These are phyloP conservation scores for Argopecten irradians DNA, from an alignment of 1,140 invertebrate genomes.

Conservation along the genomic window DNA sequence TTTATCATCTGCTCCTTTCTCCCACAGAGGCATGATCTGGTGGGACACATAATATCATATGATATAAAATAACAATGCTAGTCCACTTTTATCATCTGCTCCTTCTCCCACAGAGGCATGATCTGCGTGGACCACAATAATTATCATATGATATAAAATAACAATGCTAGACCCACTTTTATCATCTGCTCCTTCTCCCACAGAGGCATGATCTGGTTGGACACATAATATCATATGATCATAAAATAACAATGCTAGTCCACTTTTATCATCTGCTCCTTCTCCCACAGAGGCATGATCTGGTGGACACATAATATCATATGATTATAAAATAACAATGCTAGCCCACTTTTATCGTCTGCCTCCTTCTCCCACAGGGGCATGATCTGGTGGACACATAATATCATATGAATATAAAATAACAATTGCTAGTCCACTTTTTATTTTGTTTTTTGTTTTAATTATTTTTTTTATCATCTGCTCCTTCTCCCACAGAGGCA, in stretches of 20 bases:
- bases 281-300: too few relatives aligned
- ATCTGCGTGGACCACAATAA: background rate
- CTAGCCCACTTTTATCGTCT: too few relatives aligned
- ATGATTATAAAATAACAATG: too few relatives aligned
- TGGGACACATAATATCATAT: background rate
- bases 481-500: too few relatives aligned
- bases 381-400: background rate
- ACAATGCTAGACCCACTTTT: background rate
- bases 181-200: background rate
- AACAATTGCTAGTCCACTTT: too few relatives aligned
- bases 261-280: too few relatives aligned
- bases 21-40: background rate
- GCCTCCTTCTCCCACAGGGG: background rate
- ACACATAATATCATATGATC: background rate
- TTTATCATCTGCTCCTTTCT: background rate
- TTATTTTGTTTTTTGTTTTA: too few relatives aligned
- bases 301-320: background rate
- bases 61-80: background rate
- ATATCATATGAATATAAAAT: background rate
- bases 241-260: too few relatives aligned
- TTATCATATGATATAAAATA: background rate
- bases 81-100: too few relatives aligned
- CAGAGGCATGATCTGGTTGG: background rate
- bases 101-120: background rate
- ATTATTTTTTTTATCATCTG: too few relatives aligned